Percentiles rank a stretch among this genome's conserved stretches.
Conservation (phyloP, 1,140 invertebrate species). For the Macrobrachium nipponense region DNA sequence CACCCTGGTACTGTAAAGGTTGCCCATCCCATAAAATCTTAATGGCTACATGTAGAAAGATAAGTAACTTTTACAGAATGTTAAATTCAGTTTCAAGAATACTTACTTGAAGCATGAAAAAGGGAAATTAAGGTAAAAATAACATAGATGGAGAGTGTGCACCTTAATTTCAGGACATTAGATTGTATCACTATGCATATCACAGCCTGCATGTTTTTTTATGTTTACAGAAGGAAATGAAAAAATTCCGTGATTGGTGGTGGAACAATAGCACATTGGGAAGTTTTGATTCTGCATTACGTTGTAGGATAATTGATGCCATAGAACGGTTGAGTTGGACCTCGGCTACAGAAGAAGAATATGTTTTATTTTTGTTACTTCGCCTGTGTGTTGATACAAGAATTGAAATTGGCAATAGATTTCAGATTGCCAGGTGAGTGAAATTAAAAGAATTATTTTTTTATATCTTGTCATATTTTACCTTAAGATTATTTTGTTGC, state of each 20-base stretch:
- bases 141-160: no score
- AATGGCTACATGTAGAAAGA: no score
- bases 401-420: conserved; percentile 29
- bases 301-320: conserved; percentile 3
- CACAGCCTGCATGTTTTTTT: background rate
- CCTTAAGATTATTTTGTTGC: no score
- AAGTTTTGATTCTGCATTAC: conserved; percentile 33
- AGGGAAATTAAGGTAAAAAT: no score
- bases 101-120: no score
- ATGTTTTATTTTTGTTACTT: conserved; percentile 36
- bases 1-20: no score
- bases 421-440: conserved; percentile 40
- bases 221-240: conserved; percentile 41
- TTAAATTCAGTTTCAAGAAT: no score
- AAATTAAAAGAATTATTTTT: no score
- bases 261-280: conserved; percentile 31
- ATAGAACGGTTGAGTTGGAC: conserved; percentile 46
- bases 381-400: conserved; percentile 42
- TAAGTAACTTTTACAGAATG: no score
- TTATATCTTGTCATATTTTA: no score
- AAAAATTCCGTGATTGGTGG: conserved; percentile 55
- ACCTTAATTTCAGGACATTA: background rate
- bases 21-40: no score
- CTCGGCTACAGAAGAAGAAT: conserved; percentile 41
- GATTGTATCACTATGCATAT: background rate